Percentiles rank a stretch among this genome's conserved stretches.
Conservation (phyloP, 1,140 invertebrate species). For the Dermatophagoides farinae region DNA sequence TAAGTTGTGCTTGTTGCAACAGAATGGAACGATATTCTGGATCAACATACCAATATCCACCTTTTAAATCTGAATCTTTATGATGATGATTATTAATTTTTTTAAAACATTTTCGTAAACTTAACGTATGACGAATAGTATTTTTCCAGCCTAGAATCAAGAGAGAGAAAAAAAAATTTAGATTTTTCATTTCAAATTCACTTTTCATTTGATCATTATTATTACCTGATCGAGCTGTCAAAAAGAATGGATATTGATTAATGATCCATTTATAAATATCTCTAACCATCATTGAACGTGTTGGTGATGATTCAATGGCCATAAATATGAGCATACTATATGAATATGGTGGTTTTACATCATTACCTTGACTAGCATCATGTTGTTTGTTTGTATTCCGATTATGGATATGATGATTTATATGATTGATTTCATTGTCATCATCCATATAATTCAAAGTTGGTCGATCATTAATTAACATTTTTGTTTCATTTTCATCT, state of each 20-base stretch:
- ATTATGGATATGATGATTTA: slow-evolving; percentile 1
- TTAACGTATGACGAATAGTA: slow-evolving; percentile 35
- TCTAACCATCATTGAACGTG: slow-evolving; percentile 73
- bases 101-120: slow-evolving; percentile 35
- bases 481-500: neutral
- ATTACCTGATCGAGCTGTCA: slow-evolving; percentile 29
- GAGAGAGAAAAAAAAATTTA: neutral
- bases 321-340: slow-evolving; percentile 91
- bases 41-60: slow-evolving; percentile 84
- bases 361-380: slow-evolving; percentile 44
- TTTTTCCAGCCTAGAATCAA: slow-evolving; percentile 31
- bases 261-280: slow-evolving; percentile 97
- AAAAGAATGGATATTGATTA: slow-evolving; percentile 34
- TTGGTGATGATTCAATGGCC: slow-evolving; percentile 77
- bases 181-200: too few relatives aligned
- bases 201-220: neutral
- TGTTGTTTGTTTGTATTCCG: slow-evolving; percentile 21
- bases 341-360: slow-evolving; percentile 79
- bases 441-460: neutral
- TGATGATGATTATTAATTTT: slow-evolving; percentile 28
- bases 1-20: slow-evolving; percentile 52
- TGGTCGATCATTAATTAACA: neutral
- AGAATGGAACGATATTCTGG: slow-evolving; percentile 63
- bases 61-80: slow-evolving; percentile 65
- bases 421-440: slow-evolving; percentile 2